Percentiles rank a stretch among this genome's conserved stretches.
These are phyloP conservation scores for Pyxicephalus adspersus DNA, from an alignment of 2,113 vertebrate genomes.

Conservation along the genomic window DNA sequence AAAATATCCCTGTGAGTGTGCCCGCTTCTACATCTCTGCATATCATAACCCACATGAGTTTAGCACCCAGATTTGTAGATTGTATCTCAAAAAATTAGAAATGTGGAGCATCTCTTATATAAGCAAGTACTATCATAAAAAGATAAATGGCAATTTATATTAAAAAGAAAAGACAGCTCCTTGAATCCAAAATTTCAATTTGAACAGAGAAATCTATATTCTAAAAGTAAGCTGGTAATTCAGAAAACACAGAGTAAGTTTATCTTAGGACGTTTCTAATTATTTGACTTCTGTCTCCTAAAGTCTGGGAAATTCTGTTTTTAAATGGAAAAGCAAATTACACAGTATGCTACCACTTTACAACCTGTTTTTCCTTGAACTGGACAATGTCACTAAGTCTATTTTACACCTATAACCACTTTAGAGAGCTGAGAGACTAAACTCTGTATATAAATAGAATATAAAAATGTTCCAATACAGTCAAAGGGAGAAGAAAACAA, in stretches of 20 bases:
- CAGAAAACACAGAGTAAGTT: neutral
- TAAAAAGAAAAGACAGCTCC: no score
- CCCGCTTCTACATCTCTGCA: no score
- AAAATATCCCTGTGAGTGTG: no score
- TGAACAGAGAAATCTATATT: no score
- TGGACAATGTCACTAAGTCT: slow-evolving; percentile 10
- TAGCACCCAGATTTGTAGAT: no score
- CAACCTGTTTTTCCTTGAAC: slow-evolving; percentile 3
- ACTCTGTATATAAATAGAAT: neutral
- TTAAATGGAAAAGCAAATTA: slow-evolving; percentile 1
- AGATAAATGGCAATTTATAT: no score
- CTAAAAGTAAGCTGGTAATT: neutral
- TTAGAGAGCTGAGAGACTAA: neutral
- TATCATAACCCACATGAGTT: no score
- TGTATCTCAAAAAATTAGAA: no score
- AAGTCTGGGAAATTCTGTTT: neutral
- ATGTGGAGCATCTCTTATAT: no score
- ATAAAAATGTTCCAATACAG: neutral
- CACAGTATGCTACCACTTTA: slow-evolving; percentile 15
- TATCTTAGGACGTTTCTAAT: slow-evolving; percentile 9
- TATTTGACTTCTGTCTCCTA: neutral
- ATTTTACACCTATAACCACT: slow-evolving; percentile 10
- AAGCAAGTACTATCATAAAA: no score
- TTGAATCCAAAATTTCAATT: no score
- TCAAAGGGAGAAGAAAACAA: neutral